phyloP scores from a whole-genome alignment of 2,797 vertebrate species.

The Halcyon smyrnensis region DNA sequence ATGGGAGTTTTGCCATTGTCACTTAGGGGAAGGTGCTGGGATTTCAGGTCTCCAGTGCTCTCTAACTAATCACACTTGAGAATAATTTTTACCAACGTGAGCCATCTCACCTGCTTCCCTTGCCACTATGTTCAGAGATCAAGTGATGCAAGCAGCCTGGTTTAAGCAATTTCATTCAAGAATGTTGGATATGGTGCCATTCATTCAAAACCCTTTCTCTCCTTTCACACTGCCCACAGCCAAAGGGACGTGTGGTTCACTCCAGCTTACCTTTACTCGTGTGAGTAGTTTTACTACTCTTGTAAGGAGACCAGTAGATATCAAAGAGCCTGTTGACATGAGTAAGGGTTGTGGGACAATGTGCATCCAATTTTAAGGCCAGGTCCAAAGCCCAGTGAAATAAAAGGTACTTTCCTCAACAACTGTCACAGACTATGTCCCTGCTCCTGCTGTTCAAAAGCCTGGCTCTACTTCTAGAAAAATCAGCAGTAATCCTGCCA shows the following conservation, averaged over 20 bases:
- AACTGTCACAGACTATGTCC: neutral
- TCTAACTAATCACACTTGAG: neutral
- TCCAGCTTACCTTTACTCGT: neutral
- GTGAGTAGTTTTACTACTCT: neutral
- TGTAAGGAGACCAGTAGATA: neutral
- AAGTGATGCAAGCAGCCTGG: neutral
- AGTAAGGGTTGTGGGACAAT: neutral
- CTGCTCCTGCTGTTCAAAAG: neutral
- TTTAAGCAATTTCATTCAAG: neutral
- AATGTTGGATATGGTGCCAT: neutral
- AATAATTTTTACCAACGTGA: neutral
- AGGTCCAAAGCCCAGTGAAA: neutral
- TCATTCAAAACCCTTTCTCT: neutral
- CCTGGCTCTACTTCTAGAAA: neutral
- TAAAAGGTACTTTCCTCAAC: neutral
- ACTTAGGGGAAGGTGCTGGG: neutral
- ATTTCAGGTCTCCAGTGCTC: neutral
- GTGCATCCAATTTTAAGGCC: neutral
- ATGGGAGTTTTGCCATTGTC: slow-evolving; percentile 47
- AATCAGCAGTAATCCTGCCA: neutral
- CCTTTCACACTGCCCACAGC: neutral
- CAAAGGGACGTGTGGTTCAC: neutral
- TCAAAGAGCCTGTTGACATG: neutral
- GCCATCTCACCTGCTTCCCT: slow-evolving; percentile 5
- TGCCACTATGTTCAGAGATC: neutral